Conservation (phyloP, 2,797 vertebrate genomes). For the Merluccius polli region DNA sequence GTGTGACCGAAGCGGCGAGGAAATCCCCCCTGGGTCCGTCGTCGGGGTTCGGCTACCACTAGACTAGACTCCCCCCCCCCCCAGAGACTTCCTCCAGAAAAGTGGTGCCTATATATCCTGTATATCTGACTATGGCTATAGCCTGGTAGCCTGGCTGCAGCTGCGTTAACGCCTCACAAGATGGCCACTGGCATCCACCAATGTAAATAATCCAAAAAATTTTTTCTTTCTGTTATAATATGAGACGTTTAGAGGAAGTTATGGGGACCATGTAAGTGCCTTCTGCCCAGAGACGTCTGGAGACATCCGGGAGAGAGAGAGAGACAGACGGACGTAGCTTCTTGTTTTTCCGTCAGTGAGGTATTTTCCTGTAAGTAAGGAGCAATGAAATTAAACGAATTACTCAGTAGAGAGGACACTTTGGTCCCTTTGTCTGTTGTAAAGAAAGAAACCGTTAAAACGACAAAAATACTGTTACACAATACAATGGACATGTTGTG, state of each 20-base stretch:
- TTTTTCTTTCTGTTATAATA: neutral
- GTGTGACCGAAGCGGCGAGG: conserved; percentile 13
- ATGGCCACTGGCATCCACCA: neutral
- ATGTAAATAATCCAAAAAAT: neutral
- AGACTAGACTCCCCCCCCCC: neutral
- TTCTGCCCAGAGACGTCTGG: neutral
- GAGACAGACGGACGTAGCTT: neutral
- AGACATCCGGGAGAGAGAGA: neutral
- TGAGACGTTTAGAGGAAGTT: neutral
- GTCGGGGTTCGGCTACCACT: conserved; percentile 26
- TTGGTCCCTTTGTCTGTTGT: conserved; percentile 38
- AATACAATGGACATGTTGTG: too few species aligned
- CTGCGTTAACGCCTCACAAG: neutral
- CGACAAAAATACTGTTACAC: neutral
- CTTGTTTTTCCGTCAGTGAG: neutral
- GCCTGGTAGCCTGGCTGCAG: too few species aligned
- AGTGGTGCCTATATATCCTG: neutral
- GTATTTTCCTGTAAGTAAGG: conserved; percentile 5
- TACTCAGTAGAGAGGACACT: neutral
- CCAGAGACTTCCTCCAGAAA: neutral
- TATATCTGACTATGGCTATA: neutral
- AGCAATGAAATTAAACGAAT: neutral
- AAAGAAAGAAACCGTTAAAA: conserved; percentile 43
- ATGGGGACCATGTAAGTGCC: neutral
- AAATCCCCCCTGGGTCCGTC: conserved; percentile 15